phyloP scores from a whole-genome alignment of 2,888 invertebrate genomes.

The Idaea dimidiata region DNA sequence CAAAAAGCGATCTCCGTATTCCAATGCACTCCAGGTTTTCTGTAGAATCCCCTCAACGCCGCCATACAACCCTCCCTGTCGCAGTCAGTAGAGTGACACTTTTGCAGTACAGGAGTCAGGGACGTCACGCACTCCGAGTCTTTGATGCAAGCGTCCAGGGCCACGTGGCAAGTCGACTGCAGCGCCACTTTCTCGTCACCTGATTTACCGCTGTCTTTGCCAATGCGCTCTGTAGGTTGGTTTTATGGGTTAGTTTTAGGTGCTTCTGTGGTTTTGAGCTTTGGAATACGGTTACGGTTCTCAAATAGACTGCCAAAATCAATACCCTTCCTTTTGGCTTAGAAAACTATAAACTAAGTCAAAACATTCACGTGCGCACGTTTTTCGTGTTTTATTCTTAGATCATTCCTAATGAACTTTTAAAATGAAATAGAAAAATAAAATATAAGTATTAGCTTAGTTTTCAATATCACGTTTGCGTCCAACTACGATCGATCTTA shows the following conservation, averaged over 20 bases:
- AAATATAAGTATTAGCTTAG: too few species aligned
- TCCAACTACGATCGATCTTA: neutral
- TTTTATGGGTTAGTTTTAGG: conserved; percentile 47
- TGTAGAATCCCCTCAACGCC: conserved; percentile 91
- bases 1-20: conserved; percentile 95
- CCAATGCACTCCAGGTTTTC: conserved; percentile 89
- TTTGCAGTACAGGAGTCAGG: conserved; percentile 91
- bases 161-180: conserved; percentile 93
- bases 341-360: too few species aligned
- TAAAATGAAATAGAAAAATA: too few species aligned
- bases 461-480: too few species aligned
- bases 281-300: conserved; percentile 9
- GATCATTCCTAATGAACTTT: too few species aligned
- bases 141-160: conserved; percentile 90
- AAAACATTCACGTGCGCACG: too few species aligned
- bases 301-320: neutral
- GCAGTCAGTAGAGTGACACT: conserved; percentile 87
- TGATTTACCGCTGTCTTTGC: conserved; percentile 79
- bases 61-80: conserved; percentile 93
- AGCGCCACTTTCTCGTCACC: conserved; percentile 82
- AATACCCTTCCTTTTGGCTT: neutral
- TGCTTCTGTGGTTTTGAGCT: conserved; percentile 14
- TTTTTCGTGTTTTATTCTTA: too few species aligned
- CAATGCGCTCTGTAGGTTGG: conserved; percentile 76
- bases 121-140: conserved; percentile 89